Evolutionary conservation across 2,888 invertebrate genomes (phyloP).

Genomic region (Reticulitermes lucifugus): DNA sequence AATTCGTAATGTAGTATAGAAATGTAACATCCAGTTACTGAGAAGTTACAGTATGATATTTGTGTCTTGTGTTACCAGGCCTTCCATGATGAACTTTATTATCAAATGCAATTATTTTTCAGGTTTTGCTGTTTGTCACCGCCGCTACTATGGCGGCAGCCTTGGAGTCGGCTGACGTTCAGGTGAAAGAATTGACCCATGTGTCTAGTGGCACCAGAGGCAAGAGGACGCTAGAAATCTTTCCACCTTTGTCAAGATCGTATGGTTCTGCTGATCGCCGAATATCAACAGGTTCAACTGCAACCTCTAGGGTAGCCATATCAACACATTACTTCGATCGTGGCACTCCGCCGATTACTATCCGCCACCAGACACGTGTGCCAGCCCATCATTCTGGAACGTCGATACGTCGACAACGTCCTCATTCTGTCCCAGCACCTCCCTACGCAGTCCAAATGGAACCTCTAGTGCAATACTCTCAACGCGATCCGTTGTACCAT

Average conservation of each 20-base stretch:
- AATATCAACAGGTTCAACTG: constrained; percentile 27
- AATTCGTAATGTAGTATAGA: no score
- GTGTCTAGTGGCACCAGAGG: background rate
- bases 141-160: constrained; percentile 43
- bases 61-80: no score
- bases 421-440: constrained; percentile 63
- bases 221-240: constrained; percentile 30
- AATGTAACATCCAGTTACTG: no score
- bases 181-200: background rate
- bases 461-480: constrained; percentile 82
- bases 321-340: constrained; percentile 52
- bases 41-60: no score
- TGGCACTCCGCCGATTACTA: constrained; percentile 47
- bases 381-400: constrained; percentile 23
- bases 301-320: constrained; percentile 38
- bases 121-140: constrained; percentile 26
- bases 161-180: constrained; percentile 1
- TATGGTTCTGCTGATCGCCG: constrained; percentile 35
- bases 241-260: constrained; percentile 16
- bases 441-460: constrained; percentile 86
- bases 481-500: constrained; percentile 76
- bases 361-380: constrained; percentile 45
- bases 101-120: background rate
- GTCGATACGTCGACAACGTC: constrained; percentile 37
- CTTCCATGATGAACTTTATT: no score